Evolutionary conservation across 2,888 invertebrate species (phyloP), one percentile per base, ranked within the genome.

Genomic region (Drosophila tripunctata): DNA sequence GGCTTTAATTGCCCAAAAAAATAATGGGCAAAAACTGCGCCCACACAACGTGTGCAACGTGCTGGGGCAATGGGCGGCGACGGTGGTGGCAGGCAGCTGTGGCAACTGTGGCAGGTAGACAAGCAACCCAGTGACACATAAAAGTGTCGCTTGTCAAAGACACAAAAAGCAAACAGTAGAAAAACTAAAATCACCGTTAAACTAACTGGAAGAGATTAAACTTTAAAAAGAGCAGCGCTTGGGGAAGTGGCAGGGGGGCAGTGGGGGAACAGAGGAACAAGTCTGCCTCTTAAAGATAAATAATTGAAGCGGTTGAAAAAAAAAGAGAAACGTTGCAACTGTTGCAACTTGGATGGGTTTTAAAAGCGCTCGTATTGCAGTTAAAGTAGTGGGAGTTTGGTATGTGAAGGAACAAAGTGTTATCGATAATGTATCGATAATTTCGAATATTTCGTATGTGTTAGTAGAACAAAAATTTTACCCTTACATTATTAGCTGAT

Each of bases 41-140:
- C 76, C 63, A 73, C 76, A 57, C 62, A 24, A 14, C 7, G n/a
- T 27, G 27, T 8, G 4, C 6, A 12, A 47, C n/a, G 1, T 7
- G 21, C 3, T 21, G 22, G 30, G 27, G 50, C 1, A 15, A 7
- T 3, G 6, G 12, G 33, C 2, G 10, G 27, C 2, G 43, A 21
- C 6, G 2, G 1, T 4, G 5, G 41, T 0, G n/a, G 14, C 7
- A 10, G 12, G 43, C 7, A 15, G 10, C 7, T 8, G 6, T 6
- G 27, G 10, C n/a, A n/a, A n/a, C n/a, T n/a, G n/a, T n/a, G 24
- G 5, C 38, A 40, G 43, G 33, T 36, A 51, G 48, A 43, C 36
- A 48, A 66, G 57, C 79, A 75, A 71, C 87, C 81, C 65, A 87
- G 79, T 84, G 87, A 84, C 87, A 84, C 75, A 84, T 81, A 71